Evolutionary conservation across 1,140 invertebrate species (phyloP), one percentile per base, ranked within the genome.

Genomic region (Ceratosolen fusciceps): DNA sequence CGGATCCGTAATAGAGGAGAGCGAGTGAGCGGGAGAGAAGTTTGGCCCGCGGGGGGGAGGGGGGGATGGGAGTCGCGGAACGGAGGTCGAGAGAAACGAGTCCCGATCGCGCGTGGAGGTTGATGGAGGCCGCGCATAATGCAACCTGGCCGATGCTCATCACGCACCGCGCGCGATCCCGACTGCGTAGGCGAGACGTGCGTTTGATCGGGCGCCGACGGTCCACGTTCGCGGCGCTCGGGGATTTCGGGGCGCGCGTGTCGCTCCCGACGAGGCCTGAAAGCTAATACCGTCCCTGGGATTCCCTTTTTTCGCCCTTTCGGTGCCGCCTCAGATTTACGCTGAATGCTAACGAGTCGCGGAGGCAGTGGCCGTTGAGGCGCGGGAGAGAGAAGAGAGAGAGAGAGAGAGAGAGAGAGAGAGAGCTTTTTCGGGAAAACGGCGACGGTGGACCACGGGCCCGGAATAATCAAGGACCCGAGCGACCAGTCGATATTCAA

Each of bases 161-260:
- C 87, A 88, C 87, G 87, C 84, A 82, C 84, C 7, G 58, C 62
- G 10, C 83, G 81, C 58, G 82, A 87, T 87, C 85, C 86, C 80
- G 71, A 77, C 83, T 86, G 85, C 86, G 86, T 87, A 88, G 86
- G 84, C 81, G 84, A 84, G 83, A 88, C 87, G 86, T 88, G 87
- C 86, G 83, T 88, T 88, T 88, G 87, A 88, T 86, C 84, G 79
- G 81, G 79, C 72, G 85, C 87, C 87, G 87, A 83, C 84, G 76
- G 74, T 80, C 82, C 82, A 81, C 83, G 77, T 82, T 80, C 75
- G 82, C 16, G 3, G n/a, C 49, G 49, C 43, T 37, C 21, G 37
- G 29, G 14, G n/a, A 31, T 26, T 39, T 77, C 26, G 39, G 74
- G 34, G 62, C 47, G 31, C 21, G 62, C 52, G 67, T n/a, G 74